Base-by-base conservation (phyloP, 1,140 invertebrate species). In the Brachionus manjavacas region DNA sequence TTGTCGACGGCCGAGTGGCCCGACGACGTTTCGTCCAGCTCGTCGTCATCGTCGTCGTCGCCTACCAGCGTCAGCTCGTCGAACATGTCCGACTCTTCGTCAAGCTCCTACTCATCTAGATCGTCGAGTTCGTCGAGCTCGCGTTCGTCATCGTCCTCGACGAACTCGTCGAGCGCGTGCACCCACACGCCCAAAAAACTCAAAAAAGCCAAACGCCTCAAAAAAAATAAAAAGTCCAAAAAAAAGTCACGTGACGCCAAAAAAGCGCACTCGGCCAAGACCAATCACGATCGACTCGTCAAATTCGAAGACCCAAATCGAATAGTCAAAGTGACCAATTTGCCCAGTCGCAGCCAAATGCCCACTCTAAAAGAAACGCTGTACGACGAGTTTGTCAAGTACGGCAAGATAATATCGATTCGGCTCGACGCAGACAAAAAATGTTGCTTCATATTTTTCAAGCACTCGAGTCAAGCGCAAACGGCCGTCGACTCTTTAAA, bases 341-440 rank as follows among this genome's bases (percentile, higher is more conserved):
- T 85, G 35, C 66, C 84, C 4, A 81, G 79, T 55, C 55, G 84
- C 4, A 83, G 41, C 14, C 66, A 92, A 90, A 95, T 96, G 90
- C 96, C 95, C 85, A 97, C 95, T 85, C 91, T 98, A 84, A 96
- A 97, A 91, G 96, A 98, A 91, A 96, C 96, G 84, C 92, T 98
- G 84, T 98, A 96, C 91, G 96, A 98, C 91, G 96, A 98, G 90
- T 98, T 97, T 91, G 97, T 98, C 91, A 98, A 98, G 87, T 95
- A 98, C 90, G 96, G 96, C 31, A 98, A 97, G 91, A 95, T 98
- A 86, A 95, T 94, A 85, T 95, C 94, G 92, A 96, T 98, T 31
- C 96, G 94, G 88, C 92, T 97, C 20, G 92, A 94, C 23, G 95
- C 94, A 84, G 92, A 92, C 16, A 94, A 94, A 85, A 91, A 95